Evolutionary conservation across 2,888 invertebrate genomes (phyloP), one percentile per base, ranked within the genome.

Genomic region (Chymomyza procnemis): DNA sequence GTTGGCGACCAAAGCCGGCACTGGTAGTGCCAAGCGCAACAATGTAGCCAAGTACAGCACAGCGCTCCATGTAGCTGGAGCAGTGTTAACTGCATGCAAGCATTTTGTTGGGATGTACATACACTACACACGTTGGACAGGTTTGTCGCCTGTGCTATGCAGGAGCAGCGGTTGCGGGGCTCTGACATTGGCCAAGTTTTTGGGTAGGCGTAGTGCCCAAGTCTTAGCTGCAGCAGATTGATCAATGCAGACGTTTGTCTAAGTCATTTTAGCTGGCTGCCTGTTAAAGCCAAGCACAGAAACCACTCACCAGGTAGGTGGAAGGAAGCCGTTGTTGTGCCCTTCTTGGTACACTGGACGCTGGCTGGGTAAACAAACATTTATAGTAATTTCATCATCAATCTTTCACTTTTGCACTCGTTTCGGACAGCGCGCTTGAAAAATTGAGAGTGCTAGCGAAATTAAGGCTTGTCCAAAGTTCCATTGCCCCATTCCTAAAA

Each of bases 371-470:
- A 47, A 52, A 71, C 72, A 78, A 75, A 78, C 79, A 87, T 87
- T 85, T 87, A 85, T 80, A 84, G 88, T 85, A 85, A 88, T 85
- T 88, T 85, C 78, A 75, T 81, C 88, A 88, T 88, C 87, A 88
- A 88, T 88, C 87, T 86, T 83, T 83, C 83, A 86, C 80, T 80
- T 80, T 83, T 83, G 85, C 83, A 87, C 85, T 83, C 81, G 75
- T 79, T 81, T 80, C 78, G 79, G 79, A 75, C 73, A 76, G 71
- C 46, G 41, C 61, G 66, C 22, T 56, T 63, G 66, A 57, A 19
- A 52, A 48, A 62, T 54, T 48, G 59, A 59, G 52, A 54, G 52
- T 34, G 64, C 52, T 46, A 30, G 58, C 58, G 22, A 54, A 52
- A 61, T 34, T 50, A 55, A 16, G 63, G 55, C 41, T 34, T 41